Base-by-base conservation (phyloP, 2,888 invertebrate species). In the Trachelus troglodyta region DNA sequence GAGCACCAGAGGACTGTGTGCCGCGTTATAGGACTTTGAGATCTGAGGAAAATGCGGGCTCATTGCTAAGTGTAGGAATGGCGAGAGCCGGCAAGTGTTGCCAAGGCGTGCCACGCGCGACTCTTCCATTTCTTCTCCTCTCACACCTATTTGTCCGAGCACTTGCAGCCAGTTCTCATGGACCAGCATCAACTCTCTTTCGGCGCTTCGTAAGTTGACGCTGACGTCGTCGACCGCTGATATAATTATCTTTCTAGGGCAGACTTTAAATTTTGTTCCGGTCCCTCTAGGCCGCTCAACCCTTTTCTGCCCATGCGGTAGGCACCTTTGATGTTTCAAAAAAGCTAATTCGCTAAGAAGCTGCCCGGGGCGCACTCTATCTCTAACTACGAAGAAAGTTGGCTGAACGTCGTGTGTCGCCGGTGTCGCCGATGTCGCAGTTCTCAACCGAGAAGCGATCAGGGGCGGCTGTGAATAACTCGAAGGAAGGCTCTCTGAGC, bases 51-150 rank as follows among this genome's bases (percentile, higher is more conserved):
- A 88, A 87, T 87, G 40, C 40, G 88, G 85, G 78, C 86, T 88
- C 89, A 88, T 89, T 89, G 87, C 88, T 89, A 88, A 88, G 87
- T 88, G 88, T 86, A 82, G 34, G 1, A 34, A 40, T 15, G 40
- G 15, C 40, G 40, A 83, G 83, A 87, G 86, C 83, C 84, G 15
- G 40, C 40, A 40, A 40, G 15, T 4, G 40, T 40, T 40, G 15
- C 40, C 15, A 15, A 40, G 82, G 84, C 82, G 80, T 82, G 83
- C 40, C 81, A 84, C 84, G 85, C 84, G 83, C 85, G 84, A 77
- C 78, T 83, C 83, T 82, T 83, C 84, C 84, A 85, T 85, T 86
- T 85, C 79, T 77, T 76, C 35, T 76, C 71, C 76, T 34, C 40
- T 74, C 71, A 33, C 69, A 34, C 30, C 69, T 69, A 30, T 69